A percentile compares a stretch with the other conserved stretches of the same genome.
Conservation (phyloP, 2,888 invertebrate species). For the Aelia acuminata region DNA sequence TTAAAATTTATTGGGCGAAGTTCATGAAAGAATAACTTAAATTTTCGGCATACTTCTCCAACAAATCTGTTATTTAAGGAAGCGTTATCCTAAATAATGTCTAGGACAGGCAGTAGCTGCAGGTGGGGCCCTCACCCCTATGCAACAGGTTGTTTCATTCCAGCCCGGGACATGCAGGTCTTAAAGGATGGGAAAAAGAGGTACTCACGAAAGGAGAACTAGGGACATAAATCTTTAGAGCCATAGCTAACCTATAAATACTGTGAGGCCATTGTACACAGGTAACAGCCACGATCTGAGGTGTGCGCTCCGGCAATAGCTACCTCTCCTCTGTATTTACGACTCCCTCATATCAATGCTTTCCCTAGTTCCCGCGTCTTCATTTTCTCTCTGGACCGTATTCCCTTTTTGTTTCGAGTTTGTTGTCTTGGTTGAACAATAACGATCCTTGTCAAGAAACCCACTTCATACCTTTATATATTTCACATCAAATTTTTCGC, state of each 20-base stretch:
- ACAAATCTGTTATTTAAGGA: neutral
- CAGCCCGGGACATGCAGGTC: neutral
- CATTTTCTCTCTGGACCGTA: neutral
- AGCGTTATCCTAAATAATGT: neutral
- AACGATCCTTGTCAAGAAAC: neutral
- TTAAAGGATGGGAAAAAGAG: neutral
- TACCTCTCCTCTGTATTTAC: neutral
- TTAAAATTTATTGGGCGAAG: too few species aligned
- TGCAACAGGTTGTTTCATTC: neutral
- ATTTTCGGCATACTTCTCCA: neutral
- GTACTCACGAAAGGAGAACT: neutral
- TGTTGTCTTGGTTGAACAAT: neutral
- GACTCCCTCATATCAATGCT: neutral
- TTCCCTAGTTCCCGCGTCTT: neutral
- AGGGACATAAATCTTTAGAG: neutral
- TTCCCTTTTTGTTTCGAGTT: neutral
- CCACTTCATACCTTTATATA: neutral
- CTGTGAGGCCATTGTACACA: neutral
- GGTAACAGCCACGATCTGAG: neutral
- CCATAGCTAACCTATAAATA: slow-evolving; percentile 28
- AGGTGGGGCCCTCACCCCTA: neutral
- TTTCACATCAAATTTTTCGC: too few species aligned
- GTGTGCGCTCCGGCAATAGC: neutral
- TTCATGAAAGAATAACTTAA: too few species aligned
- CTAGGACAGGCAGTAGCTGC: neutral